Evolutionary conservation across 1,140 invertebrate species (phyloP).

Genomic region (Diuraphis noxia): DNA sequence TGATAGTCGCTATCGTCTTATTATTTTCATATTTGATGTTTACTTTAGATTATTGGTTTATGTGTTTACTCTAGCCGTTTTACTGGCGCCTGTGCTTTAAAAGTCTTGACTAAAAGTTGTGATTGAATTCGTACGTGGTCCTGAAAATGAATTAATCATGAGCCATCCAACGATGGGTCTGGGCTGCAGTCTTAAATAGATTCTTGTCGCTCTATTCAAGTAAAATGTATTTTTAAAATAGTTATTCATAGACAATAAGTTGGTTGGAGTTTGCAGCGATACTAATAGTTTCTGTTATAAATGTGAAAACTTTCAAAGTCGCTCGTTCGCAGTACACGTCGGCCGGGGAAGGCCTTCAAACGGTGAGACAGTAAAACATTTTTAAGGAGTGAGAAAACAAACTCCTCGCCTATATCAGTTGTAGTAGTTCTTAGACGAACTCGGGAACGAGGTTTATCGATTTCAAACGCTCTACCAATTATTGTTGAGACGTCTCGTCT

Average conservation of each 20-base stretch:
- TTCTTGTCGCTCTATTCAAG: neutral
- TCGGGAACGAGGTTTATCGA: neutral
- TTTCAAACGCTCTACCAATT: neutral
- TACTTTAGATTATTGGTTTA: neutral
- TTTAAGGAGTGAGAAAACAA: neutral
- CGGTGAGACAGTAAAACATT: neutral
- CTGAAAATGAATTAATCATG: neutral
- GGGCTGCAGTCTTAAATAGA: neutral
- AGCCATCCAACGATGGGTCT: neutral
- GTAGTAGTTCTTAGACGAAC: neutral
- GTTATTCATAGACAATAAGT: constrained; percentile 13
- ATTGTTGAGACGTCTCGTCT: neutral
- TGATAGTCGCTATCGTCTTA: neutral
- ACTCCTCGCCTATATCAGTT: neutral
- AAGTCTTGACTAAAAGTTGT: neutral
- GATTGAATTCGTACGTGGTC: neutral
- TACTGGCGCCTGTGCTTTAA: neutral
- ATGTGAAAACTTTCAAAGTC: constrained; percentile 15
- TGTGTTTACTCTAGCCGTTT: neutral
- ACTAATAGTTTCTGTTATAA: constrained; percentile 14
- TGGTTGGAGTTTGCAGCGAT: neutral
- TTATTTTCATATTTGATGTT: neutral
- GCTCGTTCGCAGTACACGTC: neutral
- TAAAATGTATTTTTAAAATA: neutral
- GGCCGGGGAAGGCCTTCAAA: neutral